phyloP scores from a whole-genome alignment of 1,140 invertebrate genomes.

The Drosophila willistoni region DNA sequence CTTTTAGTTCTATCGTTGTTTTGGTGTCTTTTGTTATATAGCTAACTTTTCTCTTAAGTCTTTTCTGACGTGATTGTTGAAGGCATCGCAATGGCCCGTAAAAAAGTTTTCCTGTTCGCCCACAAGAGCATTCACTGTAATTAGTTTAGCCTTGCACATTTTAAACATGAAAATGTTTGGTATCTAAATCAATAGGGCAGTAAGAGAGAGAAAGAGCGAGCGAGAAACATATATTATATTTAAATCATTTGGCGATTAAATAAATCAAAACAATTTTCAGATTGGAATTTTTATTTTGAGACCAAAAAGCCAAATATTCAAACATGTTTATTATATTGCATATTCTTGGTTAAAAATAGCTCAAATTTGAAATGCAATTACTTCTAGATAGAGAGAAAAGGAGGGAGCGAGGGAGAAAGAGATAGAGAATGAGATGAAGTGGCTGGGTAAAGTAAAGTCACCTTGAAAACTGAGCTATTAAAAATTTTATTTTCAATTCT shows the following conservation, averaged over 20 bases:
- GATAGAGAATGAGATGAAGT: too few relatives aligned
- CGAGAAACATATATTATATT: not conserved
- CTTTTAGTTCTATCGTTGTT: too few relatives aligned
- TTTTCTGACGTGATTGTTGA: too few relatives aligned
- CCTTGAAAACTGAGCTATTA: not conserved
- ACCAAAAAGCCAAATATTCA: not conserved
- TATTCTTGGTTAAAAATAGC: not conserved
- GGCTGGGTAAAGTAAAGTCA: not conserved
- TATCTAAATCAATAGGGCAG: not conserved
- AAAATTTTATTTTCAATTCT: constrained; percentile 4
- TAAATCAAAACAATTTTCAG: not conserved
- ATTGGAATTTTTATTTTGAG: not conserved
- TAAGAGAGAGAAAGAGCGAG: not conserved
- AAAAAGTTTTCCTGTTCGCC: too few relatives aligned
- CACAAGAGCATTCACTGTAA: too few relatives aligned
- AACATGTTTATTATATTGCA: constrained; percentile 2
- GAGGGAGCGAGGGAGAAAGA: not conserved
- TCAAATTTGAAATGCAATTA: not conserved
- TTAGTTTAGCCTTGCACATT: too few relatives aligned
- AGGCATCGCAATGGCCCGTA: too few relatives aligned
- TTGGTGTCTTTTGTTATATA: too few relatives aligned
- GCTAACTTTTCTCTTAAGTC: too few relatives aligned
- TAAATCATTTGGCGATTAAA: not conserved
- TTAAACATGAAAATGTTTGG: too few relatives aligned
- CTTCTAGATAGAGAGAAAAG: not conserved